phyloP scores from a whole-genome alignment of 2,797 vertebrate genomes.

The Presbytis comata region DNA sequence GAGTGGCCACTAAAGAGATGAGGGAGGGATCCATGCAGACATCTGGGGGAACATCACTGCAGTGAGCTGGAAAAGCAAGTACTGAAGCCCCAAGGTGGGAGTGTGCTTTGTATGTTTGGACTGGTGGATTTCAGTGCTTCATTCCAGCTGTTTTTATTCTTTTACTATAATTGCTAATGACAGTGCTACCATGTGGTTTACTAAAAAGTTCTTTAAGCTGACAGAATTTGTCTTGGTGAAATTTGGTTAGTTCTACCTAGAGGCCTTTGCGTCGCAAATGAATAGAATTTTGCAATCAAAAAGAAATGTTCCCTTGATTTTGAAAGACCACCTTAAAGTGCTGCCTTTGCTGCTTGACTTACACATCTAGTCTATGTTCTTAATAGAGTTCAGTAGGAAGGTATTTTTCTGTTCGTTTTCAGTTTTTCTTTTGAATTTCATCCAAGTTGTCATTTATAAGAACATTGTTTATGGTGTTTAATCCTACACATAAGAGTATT shows the following conservation, averaged over 20 bases:
- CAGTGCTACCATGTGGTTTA: not conserved
- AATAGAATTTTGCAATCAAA: not conserved
- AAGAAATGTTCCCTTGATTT: not conserved
- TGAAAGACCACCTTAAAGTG: not conserved
- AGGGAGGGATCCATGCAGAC: accelerated
- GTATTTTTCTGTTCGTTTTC: not conserved
- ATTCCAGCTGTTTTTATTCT: not conserved
- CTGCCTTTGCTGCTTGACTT: not conserved
- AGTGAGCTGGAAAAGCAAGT: accelerated
- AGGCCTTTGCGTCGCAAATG: not conserved
- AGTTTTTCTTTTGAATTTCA: not conserved
- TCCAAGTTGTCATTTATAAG: not conserved
- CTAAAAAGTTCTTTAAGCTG: not conserved
- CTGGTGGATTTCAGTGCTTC: not conserved
- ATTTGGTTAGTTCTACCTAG: not conserved
- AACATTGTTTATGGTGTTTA: not conserved
- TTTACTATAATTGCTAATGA: not conserved
- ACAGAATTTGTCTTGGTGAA: not conserved
- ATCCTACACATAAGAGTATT: not conserved
- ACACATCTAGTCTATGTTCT: not conserved
- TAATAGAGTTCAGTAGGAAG: not conserved
- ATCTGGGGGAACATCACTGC: accelerated
- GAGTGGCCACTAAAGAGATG: not conserved
- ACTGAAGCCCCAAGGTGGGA: too few species aligned
- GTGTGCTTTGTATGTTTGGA: not conserved